phyloP scores from a whole-genome alignment of 1,140 invertebrate genomes.

The Glossosoma conforme region DNA sequence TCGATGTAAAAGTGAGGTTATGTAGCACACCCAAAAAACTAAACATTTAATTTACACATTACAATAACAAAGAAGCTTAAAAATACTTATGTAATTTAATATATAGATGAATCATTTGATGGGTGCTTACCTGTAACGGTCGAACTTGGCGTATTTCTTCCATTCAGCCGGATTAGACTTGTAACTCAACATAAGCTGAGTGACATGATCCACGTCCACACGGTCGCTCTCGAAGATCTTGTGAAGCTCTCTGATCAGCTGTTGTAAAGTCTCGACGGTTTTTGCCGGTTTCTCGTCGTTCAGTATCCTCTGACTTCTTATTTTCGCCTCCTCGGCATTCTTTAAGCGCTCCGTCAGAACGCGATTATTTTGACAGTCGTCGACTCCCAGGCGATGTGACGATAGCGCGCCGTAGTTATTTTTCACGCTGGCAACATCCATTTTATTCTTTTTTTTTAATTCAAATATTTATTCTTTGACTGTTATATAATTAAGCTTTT shows the following conservation, averaged over 20 bases:
- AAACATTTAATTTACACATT: too few relatives aligned
- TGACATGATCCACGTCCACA: slow-evolving; percentile 86
- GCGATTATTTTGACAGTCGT: neutral
- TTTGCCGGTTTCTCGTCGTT: slow-evolving; percentile 39
- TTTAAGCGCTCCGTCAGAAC: neutral
- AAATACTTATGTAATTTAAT: too few relatives aligned
- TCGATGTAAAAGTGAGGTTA: too few relatives aligned
- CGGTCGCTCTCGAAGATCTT: slow-evolving; percentile 68
- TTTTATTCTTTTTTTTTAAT: neutral
- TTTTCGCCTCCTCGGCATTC: neutral
- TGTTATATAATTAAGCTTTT: neutral
- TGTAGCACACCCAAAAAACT: too few relatives aligned
- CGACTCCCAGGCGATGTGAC: neutral
- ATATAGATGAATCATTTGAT: too few relatives aligned
- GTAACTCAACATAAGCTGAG: slow-evolving; percentile 78
- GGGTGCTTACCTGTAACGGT: slow-evolving; percentile 74
- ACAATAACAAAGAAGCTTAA: too few relatives aligned
- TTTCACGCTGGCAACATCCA: neutral
- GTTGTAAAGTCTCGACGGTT: slow-evolving; percentile 54
- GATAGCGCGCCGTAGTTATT: neutral
- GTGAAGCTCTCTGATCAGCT: slow-evolving; percentile 69
- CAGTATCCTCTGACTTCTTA: neutral
- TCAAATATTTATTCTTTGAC: neutral
- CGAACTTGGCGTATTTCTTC: slow-evolving; percentile 93
- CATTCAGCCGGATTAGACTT: slow-evolving; percentile 86